Evolutionary conservation across 2,113 vertebrate genomes (phyloP).

Genomic region (Ibidorhyncha struthersii): DNA sequence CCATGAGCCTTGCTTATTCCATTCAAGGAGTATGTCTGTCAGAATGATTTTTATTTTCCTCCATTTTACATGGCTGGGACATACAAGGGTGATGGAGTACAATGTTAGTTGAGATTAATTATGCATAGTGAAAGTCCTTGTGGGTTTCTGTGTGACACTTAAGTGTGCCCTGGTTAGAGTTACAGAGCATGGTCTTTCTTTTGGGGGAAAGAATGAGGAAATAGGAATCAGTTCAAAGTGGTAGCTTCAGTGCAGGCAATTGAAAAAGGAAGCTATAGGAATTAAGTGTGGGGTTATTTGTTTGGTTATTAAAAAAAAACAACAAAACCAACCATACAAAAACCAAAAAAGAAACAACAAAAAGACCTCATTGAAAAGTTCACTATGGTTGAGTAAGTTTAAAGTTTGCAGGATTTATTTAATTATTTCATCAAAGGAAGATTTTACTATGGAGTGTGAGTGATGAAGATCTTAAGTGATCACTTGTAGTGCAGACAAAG

Average conservation of each 20-base stretch:
- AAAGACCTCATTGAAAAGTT: background rate
- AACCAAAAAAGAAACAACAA: background rate
- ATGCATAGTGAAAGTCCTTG: background rate
- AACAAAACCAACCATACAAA: background rate
- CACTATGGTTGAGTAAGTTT: background rate
- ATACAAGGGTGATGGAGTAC: background rate
- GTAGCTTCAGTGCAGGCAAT: background rate
- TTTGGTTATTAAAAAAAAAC: background rate
- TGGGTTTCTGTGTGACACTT: background rate
- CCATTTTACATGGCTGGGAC: background rate
- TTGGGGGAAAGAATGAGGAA: background rate
- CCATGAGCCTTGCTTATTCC: background rate
- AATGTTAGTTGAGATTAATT: background rate
- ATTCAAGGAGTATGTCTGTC: background rate
- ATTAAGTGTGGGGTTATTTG: background rate
- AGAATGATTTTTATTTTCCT: background rate
- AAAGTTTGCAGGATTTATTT: background rate
- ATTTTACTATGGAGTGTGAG: background rate
- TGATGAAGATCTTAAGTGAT: background rate
- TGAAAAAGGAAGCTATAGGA: background rate
- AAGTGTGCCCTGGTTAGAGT: background rate
- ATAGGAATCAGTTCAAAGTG: background rate
- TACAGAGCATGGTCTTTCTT: background rate
- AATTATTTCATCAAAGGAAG: background rate
- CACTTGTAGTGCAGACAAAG: background rate